Conservation (phyloP, 2,797 vertebrate species). For the Anomalospiza imberbis region DNA sequence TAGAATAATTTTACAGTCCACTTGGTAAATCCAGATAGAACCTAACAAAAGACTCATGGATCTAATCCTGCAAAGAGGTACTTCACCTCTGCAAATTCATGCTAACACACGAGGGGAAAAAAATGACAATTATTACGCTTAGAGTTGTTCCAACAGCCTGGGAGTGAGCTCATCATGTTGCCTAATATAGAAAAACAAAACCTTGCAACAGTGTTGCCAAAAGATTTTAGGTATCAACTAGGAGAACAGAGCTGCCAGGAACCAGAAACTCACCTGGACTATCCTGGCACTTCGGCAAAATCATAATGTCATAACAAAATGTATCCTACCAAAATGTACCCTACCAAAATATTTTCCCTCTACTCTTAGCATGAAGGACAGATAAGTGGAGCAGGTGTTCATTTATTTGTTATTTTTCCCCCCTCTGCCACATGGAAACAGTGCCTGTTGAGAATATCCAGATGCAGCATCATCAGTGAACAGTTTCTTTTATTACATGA, state of each 20-base stretch:
- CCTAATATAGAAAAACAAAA: not conserved
- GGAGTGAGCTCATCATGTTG: not conserved
- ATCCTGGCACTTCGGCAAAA: not conserved
- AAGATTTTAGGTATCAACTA: not conserved
- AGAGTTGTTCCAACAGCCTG: not conserved
- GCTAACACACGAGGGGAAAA: not conserved
- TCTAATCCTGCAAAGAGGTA: slow-evolving; percentile 18
- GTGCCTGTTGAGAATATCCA: not conserved
- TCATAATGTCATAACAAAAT: not conserved
- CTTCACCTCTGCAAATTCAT: not conserved
- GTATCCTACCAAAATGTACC: not conserved
- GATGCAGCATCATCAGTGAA: not conserved
- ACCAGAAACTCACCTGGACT: not conserved
- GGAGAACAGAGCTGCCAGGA: not conserved
- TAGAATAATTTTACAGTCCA: slow-evolving; percentile 28
- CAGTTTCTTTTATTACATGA: not conserved
- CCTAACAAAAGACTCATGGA: not conserved
- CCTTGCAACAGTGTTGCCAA: not conserved
- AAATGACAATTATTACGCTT: not conserved
- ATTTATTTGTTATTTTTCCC: not conserved
- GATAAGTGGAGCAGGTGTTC: not conserved
- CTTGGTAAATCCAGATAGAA: not conserved
- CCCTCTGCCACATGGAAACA: not conserved
- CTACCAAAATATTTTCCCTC: not conserved
- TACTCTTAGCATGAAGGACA: not conserved